Evolutionary conservation across 2,888 invertebrate species (phyloP), one percentile per base, ranked within the genome.

Genomic region (Catocala sponsa): DNA sequence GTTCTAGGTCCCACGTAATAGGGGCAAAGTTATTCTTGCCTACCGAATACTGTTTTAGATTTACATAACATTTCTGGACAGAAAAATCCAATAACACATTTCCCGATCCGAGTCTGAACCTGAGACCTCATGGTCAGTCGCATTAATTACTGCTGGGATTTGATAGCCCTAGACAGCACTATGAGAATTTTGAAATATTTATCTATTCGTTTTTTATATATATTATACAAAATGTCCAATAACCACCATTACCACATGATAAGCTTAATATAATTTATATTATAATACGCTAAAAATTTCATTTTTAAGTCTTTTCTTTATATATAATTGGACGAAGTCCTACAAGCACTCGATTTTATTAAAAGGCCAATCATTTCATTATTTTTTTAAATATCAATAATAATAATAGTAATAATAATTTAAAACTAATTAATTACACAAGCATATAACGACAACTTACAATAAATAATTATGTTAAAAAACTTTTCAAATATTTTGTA

Each of bases 281-380:
- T 60, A 76, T 78, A 81, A 78, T 76, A 78, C 81, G 79, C 83
- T 81, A 87, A 87, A 85, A 90, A 87, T 91, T 92, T 91, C 84
- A 87, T 87, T 84, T 82, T 90, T 79, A 93, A 93, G 93, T 93
- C 94, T 93, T 94, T 93, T 92, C 86, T 80, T 87, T 74, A 75
- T 76, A 75, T 70, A 79, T 76, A 76, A 79, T 9, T 86, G 93
- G 94, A 93, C 93, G 88, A 74, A 78, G 93, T 92, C 92, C 94
- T 63, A 74, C 88, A 91, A 93, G 92, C 94, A 93, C 94, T 85
- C 91, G 66, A 82, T 84, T 87, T 87, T 84, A 83, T 75, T 65
- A 70, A 88, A 93, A 92, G 93, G 92, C 92, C 91, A 91, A 91
- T 91, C 76, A 73, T 75, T 86, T 84, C 64, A 65, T 63, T 62